Evolutionary conservation across 2,113 vertebrate genomes (phyloP).

Genomic region (Scartelaos histophorus): DNA sequence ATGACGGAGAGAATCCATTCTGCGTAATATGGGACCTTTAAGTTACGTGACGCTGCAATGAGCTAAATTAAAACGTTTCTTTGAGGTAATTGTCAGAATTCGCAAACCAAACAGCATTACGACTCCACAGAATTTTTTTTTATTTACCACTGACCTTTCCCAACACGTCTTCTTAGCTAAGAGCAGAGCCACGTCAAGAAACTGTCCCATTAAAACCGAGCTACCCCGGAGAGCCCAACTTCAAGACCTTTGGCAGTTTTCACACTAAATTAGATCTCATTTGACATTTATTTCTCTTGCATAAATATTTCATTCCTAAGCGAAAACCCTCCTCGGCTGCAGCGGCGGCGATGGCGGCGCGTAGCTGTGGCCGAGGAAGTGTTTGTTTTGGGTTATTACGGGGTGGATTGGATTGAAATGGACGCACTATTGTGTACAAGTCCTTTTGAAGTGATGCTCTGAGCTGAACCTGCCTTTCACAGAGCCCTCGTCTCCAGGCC

Average conservation of each 20-base stretch:
- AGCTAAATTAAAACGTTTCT: background rate
- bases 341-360: slow-evolving; percentile 10
- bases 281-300: slow-evolving; percentile 71
- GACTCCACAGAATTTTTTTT: slow-evolving; percentile 52
- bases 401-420: slow-evolving; percentile 67
- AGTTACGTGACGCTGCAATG: background rate
- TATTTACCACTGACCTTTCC: slow-evolving; percentile 65
- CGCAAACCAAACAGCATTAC: slow-evolving; percentile 41
- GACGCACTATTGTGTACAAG: slow-evolving; percentile 73
- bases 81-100: slow-evolving; percentile 26
- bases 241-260: slow-evolving; percentile 57
- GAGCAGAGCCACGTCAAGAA: slow-evolving; percentile 35
- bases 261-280: slow-evolving; percentile 71
- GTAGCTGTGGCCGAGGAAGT: slow-evolving; percentile 49
- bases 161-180: slow-evolving; percentile 18
- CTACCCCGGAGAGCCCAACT: slow-evolving; percentile 45
- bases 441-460: slow-evolving; percentile 80
- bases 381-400: slow-evolving; percentile 77
- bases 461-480: slow-evolving; percentile 74
- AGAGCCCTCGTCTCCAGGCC: slow-evolving; percentile 55
- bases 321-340: slow-evolving; percentile 47
- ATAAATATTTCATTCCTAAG: slow-evolving; percentile 72
- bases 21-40: no score
- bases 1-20: no score
- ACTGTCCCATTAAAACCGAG: slow-evolving; percentile 50